phyloP scores from a whole-genome alignment of 2,888 invertebrate genomes.

The Dasypolia templi region DNA sequence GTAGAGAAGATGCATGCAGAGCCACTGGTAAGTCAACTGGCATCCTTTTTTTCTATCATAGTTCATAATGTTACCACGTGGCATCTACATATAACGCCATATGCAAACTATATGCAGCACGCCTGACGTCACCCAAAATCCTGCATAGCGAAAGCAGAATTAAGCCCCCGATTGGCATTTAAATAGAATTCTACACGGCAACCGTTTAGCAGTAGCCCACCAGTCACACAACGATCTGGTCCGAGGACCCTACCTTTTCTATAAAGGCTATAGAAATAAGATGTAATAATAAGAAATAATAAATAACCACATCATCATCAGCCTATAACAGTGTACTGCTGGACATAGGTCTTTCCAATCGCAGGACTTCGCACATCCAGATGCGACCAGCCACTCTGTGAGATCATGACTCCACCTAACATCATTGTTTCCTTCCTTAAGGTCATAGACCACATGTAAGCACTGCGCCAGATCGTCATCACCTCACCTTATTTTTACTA shows the following conservation, averaged over 20 bases:
- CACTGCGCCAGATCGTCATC: too few relatives aligned
- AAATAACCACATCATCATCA: background rate
- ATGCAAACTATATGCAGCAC: too few relatives aligned
- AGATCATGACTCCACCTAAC: background rate
- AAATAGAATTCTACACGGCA: background rate
- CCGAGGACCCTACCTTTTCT: background rate
- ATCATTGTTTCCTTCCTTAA: too few relatives aligned
- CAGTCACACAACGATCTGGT: background rate
- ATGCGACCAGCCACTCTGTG: background rate
- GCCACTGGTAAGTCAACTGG: slow-evolving; percentile 27
- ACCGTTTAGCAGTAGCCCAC: background rate
- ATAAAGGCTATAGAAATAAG: too few relatives aligned
- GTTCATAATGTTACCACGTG: background rate
- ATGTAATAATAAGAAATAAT: too few relatives aligned
- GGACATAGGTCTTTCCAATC: too few relatives aligned
- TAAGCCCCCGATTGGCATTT: background rate
- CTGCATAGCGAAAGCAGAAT: background rate
- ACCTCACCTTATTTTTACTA: too few relatives aligned
- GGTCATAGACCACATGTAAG: too few relatives aligned
- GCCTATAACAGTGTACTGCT: too few relatives aligned
- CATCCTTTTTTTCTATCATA: background rate
- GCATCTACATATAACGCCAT: background rate
- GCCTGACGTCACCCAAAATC: background rate
- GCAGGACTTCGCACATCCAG: too few relatives aligned
- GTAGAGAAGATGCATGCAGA: slow-evolving; percentile 29